Conservation (phyloP, 2,797 vertebrate species). For the Pseudomugil tenellus region DNA sequence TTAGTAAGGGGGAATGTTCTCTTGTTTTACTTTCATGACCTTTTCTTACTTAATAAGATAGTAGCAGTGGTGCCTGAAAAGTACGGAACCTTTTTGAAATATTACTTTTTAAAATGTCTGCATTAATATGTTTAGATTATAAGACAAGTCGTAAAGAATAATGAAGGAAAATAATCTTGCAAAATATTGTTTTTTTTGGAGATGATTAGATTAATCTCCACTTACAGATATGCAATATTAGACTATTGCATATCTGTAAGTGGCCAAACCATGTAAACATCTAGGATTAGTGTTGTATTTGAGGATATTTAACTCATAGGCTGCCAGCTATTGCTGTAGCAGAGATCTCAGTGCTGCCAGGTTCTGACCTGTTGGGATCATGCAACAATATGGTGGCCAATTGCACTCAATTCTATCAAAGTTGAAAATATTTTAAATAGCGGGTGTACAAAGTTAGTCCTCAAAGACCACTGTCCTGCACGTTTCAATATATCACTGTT, state of each 20-base stretch:
- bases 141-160: neutral
- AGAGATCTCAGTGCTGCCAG: too few species aligned
- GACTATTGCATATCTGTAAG: neutral
- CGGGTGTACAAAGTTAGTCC: too few species aligned
- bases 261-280: neutral
- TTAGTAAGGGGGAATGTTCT: slow-evolving; percentile 28
- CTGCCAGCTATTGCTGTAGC: too few species aligned
- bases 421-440: neutral
- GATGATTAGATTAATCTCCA: neutral
- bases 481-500: too few species aligned
- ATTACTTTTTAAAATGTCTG: neutral
- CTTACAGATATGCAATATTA: too few species aligned
- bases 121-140: neutral
- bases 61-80: neutral
- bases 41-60: slow-evolving; percentile 16
- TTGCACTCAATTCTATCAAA: neutral
- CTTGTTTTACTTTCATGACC: slow-evolving; percentile 50
- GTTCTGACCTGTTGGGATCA: too few species aligned
- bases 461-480: too few species aligned
- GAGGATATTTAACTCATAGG: neutral
- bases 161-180: too few species aligned
- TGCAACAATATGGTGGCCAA: neutral
- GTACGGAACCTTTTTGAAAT: neutral
- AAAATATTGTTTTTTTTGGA: neutral
- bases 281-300: neutral